Evolutionary conservation across 1,140 invertebrate genomes (phyloP), one percentile per base, ranked within the genome.

Genomic region (Cardiocondyla obscurior): DNA sequence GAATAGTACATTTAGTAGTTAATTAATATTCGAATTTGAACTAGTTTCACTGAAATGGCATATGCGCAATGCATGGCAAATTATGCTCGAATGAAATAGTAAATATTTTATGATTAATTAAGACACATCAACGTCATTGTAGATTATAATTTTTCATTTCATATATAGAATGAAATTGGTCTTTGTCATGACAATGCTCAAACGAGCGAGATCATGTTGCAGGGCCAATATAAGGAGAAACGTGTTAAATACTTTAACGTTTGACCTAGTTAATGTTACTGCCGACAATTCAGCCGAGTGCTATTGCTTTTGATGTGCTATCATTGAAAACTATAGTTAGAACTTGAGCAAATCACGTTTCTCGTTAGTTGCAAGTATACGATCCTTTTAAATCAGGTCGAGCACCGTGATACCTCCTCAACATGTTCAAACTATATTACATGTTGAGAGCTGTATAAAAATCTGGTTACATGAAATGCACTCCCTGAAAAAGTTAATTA

Each of bases 261-360:
- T 81, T 81, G 77, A 81, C 67, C 51, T 25, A 81, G 67, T 73
- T 81, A 2, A 73, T 12, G n/a, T 8, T 49, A 57, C 60, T 53
- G n/a, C 19, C 39, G 65, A 58, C 49, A 28, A 58, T 58, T 6
- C n/a, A 44, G 36, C 36, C 64, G 36, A 30, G 30, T 58, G 22
- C 36, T n/a, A 49, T 1, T 65, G 33, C 22, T 39, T 49, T 19
- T 53, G 62, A 79, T 53, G 62, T 69, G 30, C 49, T 53, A 42
- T 79, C 74, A 57, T 69, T 69, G 74, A 79, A 53, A 53, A 79
- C 65, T 79, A 36, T 39, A 67, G 30, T 67, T 79, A 30, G 62
- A 12, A 53, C 62, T 53, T 30, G 46, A 39, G 33, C 33, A 67
- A 62, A 64, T 77, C 60, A 77, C 60, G 30, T 77, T 51, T 53